Conservation (phyloP, 2,113 vertebrate species). For the Pseudonaja textilis region DNA sequence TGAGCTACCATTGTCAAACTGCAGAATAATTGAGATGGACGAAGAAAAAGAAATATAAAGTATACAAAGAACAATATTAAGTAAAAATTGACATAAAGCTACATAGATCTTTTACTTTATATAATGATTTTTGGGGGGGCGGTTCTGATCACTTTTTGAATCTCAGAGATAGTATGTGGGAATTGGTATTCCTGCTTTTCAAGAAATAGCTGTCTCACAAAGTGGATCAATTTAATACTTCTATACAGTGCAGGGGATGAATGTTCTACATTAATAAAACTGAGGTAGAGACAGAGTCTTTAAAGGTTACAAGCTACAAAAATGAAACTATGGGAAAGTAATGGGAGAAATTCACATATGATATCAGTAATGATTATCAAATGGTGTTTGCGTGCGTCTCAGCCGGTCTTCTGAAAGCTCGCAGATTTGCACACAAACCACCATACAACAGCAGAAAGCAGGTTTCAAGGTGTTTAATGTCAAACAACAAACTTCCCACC, state of each 20-base stretch:
- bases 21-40: neutral
- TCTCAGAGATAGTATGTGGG: neutral
- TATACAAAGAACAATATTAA: neutral
- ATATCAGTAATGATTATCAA: neutral
- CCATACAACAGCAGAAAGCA: too few species aligned
- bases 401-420: too few species aligned
- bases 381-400: neutral
- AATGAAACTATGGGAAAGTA: neutral
- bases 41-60: neutral
- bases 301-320: neutral
- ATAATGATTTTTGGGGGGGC: neutral
- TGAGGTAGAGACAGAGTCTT: too few species aligned
- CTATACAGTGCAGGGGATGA: neutral
- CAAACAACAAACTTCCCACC: too few species aligned
- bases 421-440: too few species aligned
- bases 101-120: neutral
- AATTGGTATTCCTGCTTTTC: neutral
- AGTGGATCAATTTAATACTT: neutral
- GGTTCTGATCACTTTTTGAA: neutral
- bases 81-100: neutral
- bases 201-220: neutral
- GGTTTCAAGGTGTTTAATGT: too few species aligned
- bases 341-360: neutral
- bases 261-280: neutral
- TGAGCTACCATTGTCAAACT: neutral